Base-by-base conservation (phyloP, 92 coral and sea anemone genomes). In the Ricordea florida region DNA sequence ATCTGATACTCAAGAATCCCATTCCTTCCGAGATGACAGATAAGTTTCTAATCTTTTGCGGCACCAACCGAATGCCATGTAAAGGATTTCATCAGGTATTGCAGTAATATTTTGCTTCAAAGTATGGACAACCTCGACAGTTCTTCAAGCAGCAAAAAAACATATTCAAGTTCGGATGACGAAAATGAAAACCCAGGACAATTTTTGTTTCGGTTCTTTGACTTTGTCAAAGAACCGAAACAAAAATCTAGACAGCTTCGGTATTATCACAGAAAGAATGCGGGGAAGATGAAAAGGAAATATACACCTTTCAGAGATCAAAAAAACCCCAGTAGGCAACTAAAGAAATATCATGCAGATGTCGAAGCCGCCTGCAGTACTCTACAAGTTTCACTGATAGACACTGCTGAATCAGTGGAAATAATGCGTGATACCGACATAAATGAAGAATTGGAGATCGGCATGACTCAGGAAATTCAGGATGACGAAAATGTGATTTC, bases 221-320 rank as follows among this genome's bases (percentile, higher is more conserved):
- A 41, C 62, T 29, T 29, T n/a, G 62, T 30, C 18, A 25, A 55
- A 55, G 62, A 55, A 57, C 65, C 65, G 13, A 57, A 33, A 32
- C 64, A 58, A 58, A 58, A 7, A 13, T 67, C 62, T n/a, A 67
- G 31, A 49, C 75, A 67, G 49, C 46, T 53, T 22, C 35, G 24
- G 35, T 67, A 67, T 27, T 67, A 67, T 20, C 46, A 67, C 26
- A 50, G 75, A 67, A 67, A 67, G 44, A 67, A 28, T 22, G 62
- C 17, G 24, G 60, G 21, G 10, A 33, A 20, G 22, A 28, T 50
- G 48, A 49, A 67, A 67, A 34, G 62, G 44, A 48, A 3, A 27
- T 66, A 66, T 25, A 66, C 57, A 34, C 74, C 77, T n/a, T 69
- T 69, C 50, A 37, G 36, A 53, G 66, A 69, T 31, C 77, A 69